These are phyloP conservation scores for Umimayanthus kanabou DNA, from an alignment of 92 coral and sea anemone species.

Conservation along the genomic window DNA sequence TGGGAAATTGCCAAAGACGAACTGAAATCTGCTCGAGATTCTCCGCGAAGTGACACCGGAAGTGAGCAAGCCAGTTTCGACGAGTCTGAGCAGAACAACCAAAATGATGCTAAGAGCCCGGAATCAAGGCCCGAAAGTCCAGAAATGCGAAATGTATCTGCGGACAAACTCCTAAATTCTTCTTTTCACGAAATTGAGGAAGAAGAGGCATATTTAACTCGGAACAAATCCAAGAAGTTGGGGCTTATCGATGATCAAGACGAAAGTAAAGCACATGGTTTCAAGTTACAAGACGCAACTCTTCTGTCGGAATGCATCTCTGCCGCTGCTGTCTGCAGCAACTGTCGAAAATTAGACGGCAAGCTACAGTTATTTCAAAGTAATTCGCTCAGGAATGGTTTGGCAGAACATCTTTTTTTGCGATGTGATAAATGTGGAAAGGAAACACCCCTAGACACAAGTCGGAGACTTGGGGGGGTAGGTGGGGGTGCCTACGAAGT, in stretches of 20 bases:
- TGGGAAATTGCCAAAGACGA: conserved; percentile 33
- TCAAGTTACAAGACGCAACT: conserved; percentile 35
- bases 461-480: conserved; percentile 48
- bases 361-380: conserved; percentile 18
- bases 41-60: conserved; percentile 36
- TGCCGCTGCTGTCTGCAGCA: conserved; percentile 30
- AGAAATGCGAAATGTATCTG: conserved; percentile 14
- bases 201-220: too few relatives aligned
- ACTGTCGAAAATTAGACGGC: conserved; percentile 16
- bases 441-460: conserved; percentile 51
- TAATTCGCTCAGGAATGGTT: background rate
- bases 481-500: conserved; percentile 70
- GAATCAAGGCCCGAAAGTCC: conserved; percentile 17
- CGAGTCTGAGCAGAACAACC: background rate
- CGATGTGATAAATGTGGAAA: too few relatives aligned
- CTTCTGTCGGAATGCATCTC: conserved; percentile 23
- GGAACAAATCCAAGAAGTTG: too few relatives aligned
- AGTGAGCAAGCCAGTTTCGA: conserved; percentile 10
- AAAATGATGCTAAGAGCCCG: background rate
- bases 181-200: conserved; percentile 31
- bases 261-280: conserved; percentile 3
- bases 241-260: too few relatives aligned
- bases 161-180: background rate
- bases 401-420: too few relatives aligned
- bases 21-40: conserved; percentile 4